Percentiles rank a stretch among this genome's conserved stretches.
These are phyloP conservation scores for Melitaea cinxia DNA, from an alignment of 1,140 invertebrate species.

Conservation along the genomic window DNA sequence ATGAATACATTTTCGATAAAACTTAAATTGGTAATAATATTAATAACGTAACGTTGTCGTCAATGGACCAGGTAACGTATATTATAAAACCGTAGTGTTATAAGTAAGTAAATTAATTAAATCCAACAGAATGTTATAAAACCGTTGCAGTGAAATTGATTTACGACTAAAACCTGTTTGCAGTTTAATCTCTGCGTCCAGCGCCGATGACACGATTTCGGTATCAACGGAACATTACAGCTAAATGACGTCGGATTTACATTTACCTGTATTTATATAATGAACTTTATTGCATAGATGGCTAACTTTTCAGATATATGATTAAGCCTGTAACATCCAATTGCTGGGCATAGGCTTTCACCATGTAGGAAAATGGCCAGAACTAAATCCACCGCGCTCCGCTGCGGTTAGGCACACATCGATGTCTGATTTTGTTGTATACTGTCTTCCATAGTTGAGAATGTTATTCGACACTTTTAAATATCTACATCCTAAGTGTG, in stretches of 20 bases:
- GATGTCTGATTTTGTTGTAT: too few species aligned
- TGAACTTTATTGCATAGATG: constrained; percentile 14
- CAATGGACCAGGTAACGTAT: constrained; percentile 1
- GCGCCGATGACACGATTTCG: constrained; percentile 66
- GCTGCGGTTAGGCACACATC: too few species aligned
- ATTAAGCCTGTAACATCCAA: background rate
- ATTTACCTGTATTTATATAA: constrained; percentile 42
- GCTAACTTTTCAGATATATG: background rate
- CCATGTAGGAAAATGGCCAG: too few species aligned
- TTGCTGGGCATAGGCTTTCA: too few species aligned
- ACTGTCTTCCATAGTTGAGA: too few species aligned
- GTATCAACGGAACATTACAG: constrained; percentile 66
- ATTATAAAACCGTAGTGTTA: constrained; percentile 35
- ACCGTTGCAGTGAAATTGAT: constrained; percentile 65
- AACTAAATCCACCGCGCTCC: too few species aligned
- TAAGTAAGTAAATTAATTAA: constrained; percentile 55
- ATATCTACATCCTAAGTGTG: too few species aligned
- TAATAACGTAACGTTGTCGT: too few species aligned
- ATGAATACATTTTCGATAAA: too few species aligned
- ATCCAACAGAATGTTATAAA: constrained; percentile 62
- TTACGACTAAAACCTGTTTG: constrained; percentile 74
- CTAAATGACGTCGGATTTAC: constrained; percentile 54
- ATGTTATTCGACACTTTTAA: too few species aligned
- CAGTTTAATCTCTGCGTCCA: constrained; percentile 67
- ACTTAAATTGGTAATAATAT: too few species aligned